Evolutionary conservation across 2,113 vertebrate genomes (phyloP), one percentile per base, ranked within the genome.

Genomic region (Malurus alboscapulatus): DNA sequence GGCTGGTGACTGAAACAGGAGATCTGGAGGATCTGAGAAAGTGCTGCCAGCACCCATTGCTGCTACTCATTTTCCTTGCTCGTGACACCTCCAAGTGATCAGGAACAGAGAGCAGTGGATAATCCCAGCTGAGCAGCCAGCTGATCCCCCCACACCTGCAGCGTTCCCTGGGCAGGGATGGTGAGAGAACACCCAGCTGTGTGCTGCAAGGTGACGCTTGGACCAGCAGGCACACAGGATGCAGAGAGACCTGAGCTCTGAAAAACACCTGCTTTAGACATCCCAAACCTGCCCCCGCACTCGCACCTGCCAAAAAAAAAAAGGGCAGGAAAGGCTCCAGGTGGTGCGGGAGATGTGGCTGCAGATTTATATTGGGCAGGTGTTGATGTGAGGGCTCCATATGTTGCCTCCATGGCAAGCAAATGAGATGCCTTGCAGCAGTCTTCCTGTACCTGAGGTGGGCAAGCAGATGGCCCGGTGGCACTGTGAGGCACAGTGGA

Each of bases 251-350:
- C 25, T 3, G 5, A 72, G 44, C 30, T 29, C 42, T 17, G 17
- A 54, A 26, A 71, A 69, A 16, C 17, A 51, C 17, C 25, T 34
- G 25, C 47, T 84, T 67, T 22, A 81, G 20, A 9, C 5, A 3
- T 47, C 20, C 42, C 50, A 77, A 50, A 45, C 20, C 20, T 2
- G 1, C 1, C 8, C 24, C 21, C 47, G 29, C 24, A 18, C 6
- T 3, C 0, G 7, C 9, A 26, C 7, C 44, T 68, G 36, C 50
- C 2, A 3, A 53, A 50, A 19, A 34, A 34, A 34, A 19, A 68
- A 54, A 40, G 44, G 7, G 44, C 2, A 74, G n/a, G 44, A 72
- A 15, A 63, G 3, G 42, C 0, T 0, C 9, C 4, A 0, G 22
- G 13, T 20, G 38, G 30, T 4, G 2, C 0, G 3, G 65, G 61